A percentile compares a stretch with the other conserved stretches of the same genome.
These are phyloP conservation scores for Hystrix cristata DNA, from an alignment of 2,113 vertebrate species.

Conservation along the genomic window DNA sequence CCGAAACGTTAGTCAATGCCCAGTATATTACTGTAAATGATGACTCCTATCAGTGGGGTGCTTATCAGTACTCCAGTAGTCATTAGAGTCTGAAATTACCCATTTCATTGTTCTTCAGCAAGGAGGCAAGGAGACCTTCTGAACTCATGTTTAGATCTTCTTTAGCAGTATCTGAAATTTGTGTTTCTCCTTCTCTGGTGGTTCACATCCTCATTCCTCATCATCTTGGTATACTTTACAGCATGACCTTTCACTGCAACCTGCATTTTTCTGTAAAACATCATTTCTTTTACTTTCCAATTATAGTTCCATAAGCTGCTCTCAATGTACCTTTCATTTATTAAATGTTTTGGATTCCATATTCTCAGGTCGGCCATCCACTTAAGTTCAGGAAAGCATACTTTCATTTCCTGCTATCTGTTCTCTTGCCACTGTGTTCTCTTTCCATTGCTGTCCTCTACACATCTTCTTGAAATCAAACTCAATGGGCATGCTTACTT, in stretches of 20 bases:
- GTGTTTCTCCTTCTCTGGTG: not conserved
- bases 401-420: not conserved
- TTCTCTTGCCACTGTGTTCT: not conserved
- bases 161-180: not conserved
- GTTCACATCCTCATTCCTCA: not conserved
- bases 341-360: not conserved
- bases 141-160: not conserved
- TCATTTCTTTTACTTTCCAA: not conserved
- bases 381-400: not conserved
- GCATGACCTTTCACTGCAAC: not conserved
- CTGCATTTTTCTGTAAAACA: not conserved
- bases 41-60: conserved; percentile 35
- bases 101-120: not conserved
- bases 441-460: not conserved
- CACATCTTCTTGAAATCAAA: not conserved
- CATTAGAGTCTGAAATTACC: not conserved
- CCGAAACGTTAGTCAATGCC: conserved; percentile 16
- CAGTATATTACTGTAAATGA: conserved; percentile 78
- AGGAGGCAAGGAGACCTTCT: not conserved
- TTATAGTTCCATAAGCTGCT: not conserved
- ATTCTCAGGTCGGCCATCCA: not conserved
- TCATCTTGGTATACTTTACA: not conserved
- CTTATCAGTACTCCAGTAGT: conserved; percentile 37
- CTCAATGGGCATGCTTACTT: not conserved
- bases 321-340: not conserved